Base-by-base conservation (phyloP, 2,797 vertebrate genomes). In the Bradypodion ventrale region DNA sequence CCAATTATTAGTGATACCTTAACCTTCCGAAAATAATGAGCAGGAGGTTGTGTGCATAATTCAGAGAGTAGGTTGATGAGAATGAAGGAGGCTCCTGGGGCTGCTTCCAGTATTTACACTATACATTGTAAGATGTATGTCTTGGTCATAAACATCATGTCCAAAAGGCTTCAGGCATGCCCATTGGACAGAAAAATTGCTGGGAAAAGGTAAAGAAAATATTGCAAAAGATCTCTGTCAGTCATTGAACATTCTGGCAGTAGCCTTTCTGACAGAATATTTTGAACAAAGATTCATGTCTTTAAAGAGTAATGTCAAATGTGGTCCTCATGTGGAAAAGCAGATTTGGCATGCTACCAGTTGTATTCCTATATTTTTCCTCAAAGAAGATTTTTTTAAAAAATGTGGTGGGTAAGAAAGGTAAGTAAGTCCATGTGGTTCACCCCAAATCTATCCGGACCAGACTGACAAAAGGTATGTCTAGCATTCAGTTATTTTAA, bases 381-480 rank as follows among this genome's bases (percentile, higher is more conserved):
- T 7, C 44, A 46, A 49, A 59, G n/a, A 19, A 35, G 29, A 23
- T 46, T 80, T 40, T 40, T 80, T 72, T 85, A 68, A 46, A 75
- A 5, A n/a, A 68, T 66, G 0, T 49, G 52, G 23, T 75, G 56
- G 32, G 76, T 85, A 9, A 70, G 46, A 7, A 2, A 4, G 37
- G 91, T 91, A 95, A 95, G 95, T 96, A 95, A 95, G 95, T 95
- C 21, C 29, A 0, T 0, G 8, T 65, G 60, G 44, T 72, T 23
- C 21, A 0, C 49, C 46, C 49, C 40, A 87, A 74, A 68, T 19
- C 9, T 5, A 4, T 0, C 83, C 83, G 77, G 21, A 66, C 46
- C n/a, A 32, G 78, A 74, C 66, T 92, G 89, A 84, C 85, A 52
- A 83, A 95, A 95, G 89, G 96, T 95, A 75, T 0, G 94, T 91